Evolutionary conservation across 2,797 vertebrate genomes (phyloP).

Genomic region (Pseudomugil tenellus): DNA sequence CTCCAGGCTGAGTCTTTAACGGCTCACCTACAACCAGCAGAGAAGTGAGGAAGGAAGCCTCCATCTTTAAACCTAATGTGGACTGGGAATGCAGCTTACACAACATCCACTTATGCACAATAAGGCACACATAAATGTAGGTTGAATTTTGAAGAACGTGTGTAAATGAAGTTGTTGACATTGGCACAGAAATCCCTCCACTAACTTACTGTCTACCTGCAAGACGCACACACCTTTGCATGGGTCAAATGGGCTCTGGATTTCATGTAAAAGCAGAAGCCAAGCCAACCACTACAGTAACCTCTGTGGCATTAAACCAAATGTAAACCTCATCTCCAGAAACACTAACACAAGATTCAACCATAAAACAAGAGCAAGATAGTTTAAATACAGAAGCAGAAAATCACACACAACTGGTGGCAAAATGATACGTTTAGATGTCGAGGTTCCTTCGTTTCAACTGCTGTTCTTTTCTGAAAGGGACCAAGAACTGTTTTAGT

Average conservation of each 20-base stretch:
- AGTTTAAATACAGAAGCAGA: neutral
- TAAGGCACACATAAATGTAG: neutral
- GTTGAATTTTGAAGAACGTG: neutral
- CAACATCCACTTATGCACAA: neutral
- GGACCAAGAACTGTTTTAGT: slow-evolving; percentile 2
- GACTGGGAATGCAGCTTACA: neutral
- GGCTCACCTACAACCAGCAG: neutral
- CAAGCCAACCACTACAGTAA: neutral
- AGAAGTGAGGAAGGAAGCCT: neutral
- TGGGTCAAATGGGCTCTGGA: neutral
- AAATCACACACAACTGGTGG: neutral
- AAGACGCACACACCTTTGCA: neutral
- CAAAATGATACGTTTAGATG: neutral
- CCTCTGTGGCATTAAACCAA: neutral
- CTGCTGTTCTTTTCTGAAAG: neutral
- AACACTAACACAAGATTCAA: neutral
- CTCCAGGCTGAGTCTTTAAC: neutral
- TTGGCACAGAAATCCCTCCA: neutral
- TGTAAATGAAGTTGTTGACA: neutral
- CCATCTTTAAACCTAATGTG: neutral
- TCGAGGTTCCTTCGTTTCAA: neutral
- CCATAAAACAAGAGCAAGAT: neutral
- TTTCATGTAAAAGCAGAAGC: neutral
- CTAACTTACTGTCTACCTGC: neutral
- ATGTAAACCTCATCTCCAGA: neutral